A percentile compares a stretch with the other conserved stretches of the same genome.
Conservation (phyloP, 2,797 vertebrate genomes). For the Xenentodon cancila region DNA sequence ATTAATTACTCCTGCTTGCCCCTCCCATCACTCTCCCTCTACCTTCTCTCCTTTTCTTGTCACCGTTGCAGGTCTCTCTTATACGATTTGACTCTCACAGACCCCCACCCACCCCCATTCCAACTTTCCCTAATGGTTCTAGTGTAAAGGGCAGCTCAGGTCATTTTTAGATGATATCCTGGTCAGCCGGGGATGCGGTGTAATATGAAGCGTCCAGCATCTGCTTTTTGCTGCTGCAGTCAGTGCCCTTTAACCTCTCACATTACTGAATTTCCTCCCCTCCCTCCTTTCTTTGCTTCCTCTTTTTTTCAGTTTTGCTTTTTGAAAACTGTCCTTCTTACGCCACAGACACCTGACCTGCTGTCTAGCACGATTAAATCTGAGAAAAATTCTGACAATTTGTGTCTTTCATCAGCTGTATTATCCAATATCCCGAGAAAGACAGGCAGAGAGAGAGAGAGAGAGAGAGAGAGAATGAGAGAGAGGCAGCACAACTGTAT, state of each 20-base stretch:
- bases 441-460: conserved; percentile 1
- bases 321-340: conserved; percentile 6
- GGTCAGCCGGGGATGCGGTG: conserved; percentile 68
- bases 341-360: conserved; percentile 4
- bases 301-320: conserved; percentile 8
- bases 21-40: conserved; percentile 46
- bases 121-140: conserved; percentile 31
- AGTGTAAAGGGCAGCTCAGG: conserved; percentile 58
- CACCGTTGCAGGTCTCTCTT: conserved; percentile 43
- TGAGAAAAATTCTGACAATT: neutral
- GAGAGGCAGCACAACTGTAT: conserved; percentile 1
- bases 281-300: conserved; percentile 12
- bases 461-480: neutral
- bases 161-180: conserved; percentile 67
- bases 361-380: conserved; percentile 10
- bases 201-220: conserved; percentile 71
- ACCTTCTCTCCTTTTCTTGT: conserved; percentile 33
- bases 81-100: conserved; percentile 18
- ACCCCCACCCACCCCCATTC: neutral
- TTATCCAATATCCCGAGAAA: conserved; percentile 13
- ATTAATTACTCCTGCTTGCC: conserved; percentile 53
- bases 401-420: neutral
- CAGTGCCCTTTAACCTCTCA: conserved; percentile 66
- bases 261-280: conserved; percentile 50
- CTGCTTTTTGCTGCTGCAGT: conserved; percentile 72